Conservation (phyloP, 2,797 vertebrate genomes). For the Pelodytes ibericus region DNA sequence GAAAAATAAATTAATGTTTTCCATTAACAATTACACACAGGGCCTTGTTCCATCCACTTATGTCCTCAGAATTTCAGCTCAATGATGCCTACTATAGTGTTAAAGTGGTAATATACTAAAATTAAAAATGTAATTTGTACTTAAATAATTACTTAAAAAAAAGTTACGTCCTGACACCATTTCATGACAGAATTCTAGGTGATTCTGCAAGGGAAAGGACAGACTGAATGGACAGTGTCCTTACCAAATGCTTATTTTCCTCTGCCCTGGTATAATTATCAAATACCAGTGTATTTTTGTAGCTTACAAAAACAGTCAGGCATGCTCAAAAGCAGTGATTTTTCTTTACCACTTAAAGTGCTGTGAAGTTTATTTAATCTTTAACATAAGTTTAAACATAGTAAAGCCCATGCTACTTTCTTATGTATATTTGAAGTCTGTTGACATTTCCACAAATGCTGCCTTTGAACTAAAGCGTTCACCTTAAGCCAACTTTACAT, state of each 20-base stretch:
- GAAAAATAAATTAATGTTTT: no score
- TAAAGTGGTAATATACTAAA: no score
- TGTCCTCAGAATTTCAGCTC: no score
- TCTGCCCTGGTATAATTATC: neutral
- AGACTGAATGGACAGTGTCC: neutral
- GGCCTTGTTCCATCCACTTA: no score
- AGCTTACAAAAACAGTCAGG: constrained; percentile 15
- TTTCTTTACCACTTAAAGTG: neutral
- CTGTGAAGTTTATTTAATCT: constrained; percentile 15
- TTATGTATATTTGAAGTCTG: constrained; percentile 12
- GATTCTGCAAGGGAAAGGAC: neutral
- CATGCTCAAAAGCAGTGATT: neutral
- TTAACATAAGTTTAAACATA: neutral
- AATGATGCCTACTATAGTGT: no score
- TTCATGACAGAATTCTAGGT: neutral
- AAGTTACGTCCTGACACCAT: neutral
- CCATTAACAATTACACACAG: no score
- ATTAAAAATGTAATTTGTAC: no score
- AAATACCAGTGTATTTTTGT: neutral
- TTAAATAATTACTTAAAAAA: no score
- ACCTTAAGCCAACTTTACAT: neutral
- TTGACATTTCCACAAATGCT: neutral
- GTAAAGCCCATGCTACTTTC: neutral
- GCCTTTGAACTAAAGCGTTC: neutral
- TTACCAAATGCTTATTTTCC: constrained; percentile 3